Percentiles rank a stretch among this genome's conserved stretches.
These are phyloP conservation scores for Ahaetulla prasina DNA, from an alignment of 2,113 vertebrate genomes.

Conservation along the genomic window DNA sequence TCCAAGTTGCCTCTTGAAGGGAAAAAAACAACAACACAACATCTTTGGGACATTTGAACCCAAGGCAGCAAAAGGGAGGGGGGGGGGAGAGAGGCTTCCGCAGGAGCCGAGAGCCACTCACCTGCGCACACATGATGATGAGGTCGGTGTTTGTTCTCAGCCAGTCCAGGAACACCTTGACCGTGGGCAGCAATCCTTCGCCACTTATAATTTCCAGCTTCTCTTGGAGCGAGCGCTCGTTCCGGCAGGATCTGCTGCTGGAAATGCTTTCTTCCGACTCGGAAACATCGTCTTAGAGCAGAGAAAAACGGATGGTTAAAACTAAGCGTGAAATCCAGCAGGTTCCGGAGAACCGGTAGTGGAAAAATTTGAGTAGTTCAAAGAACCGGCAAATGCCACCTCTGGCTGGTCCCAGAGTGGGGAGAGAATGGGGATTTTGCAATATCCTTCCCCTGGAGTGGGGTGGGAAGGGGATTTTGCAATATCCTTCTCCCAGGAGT, in stretches of 20 bases:
- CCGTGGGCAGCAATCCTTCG: slow-evolving; percentile 87
- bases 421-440: no score
- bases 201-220: slow-evolving; percentile 85
- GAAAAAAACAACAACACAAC: no score
- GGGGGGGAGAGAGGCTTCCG: background rate
- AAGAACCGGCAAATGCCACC: no score
- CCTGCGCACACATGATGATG: slow-evolving; percentile 95
- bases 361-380: no score
- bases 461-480: no score
- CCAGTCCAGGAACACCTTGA: slow-evolving; percentile 96
- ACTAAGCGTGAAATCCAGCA: no score
- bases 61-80: background rate
- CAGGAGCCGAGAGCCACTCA: slow-evolving; percentile 36
- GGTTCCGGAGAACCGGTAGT: no score
- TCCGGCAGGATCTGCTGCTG: slow-evolving; percentile 79
- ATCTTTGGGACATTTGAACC: no score
- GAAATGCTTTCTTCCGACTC: slow-evolving; percentile 86
- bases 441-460: no score
- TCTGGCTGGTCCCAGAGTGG: no score
- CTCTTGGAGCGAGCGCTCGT: slow-evolving; percentile 85
- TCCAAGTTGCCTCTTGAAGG: no score
- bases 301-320: background rate
- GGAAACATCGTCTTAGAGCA: slow-evolving; percentile 73
- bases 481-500: no score
- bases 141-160: slow-evolving; percentile 93